A percentile compares a stretch with the other conserved stretches of the same genome.
phyloP scores from a whole-genome alignment of 1,140 invertebrate genomes.

The Rhynchophorus ferrugineus region DNA sequence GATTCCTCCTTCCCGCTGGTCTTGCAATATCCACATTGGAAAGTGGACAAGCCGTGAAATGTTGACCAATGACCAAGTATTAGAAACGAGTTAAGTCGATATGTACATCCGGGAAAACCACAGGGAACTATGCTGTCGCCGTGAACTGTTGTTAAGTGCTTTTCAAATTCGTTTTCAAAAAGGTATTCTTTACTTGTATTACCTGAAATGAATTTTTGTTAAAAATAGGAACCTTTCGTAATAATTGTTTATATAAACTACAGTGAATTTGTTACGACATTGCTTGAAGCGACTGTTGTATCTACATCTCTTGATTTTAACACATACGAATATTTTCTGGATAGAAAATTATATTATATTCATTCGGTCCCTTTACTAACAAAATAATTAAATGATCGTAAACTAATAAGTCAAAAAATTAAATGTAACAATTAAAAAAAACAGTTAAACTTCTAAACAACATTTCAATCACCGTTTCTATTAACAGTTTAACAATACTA shows the following conservation, averaged over 20 bases:
- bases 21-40: slow-evolving; percentile 27
- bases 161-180: slow-evolving; percentile 20
- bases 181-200: slow-evolving; percentile 18
- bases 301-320: no score
- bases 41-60: slow-evolving; percentile 20
- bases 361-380: no score
- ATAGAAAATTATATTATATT: no score
- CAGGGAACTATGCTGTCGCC: slow-evolving; percentile 10
- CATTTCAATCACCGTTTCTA: no score
- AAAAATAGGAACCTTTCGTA: not conserved
- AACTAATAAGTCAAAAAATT: no score
- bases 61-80: slow-evolving; percentile 22
- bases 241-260: not conserved
- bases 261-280: no score
- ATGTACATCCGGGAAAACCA: slow-evolving; percentile 15
- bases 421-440: no score
- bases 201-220: not conserved
- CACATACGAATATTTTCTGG: no score
- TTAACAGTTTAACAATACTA: no score
- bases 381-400: no score
- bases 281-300: no score
- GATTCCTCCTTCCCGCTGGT: slow-evolving; percentile 18
- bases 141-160: slow-evolving; percentile 22
- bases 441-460: no score
- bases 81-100: not conserved